These are phyloP conservation scores for Larimichthys crocea DNA, from an alignment of 2,113 vertebrate genomes.

Conservation along the genomic window DNA sequence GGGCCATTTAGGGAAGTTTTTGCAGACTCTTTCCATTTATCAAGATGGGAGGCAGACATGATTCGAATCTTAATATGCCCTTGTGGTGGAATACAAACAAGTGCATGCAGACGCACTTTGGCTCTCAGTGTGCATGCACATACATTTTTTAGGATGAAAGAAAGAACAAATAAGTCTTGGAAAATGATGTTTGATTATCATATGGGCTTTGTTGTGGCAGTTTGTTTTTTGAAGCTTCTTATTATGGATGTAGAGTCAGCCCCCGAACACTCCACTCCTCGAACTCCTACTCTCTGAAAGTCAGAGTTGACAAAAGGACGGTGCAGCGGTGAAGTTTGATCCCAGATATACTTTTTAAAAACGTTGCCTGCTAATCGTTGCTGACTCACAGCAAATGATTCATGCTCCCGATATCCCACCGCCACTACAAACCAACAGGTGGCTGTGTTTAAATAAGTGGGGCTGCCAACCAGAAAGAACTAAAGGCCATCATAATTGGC, in stretches of 20 bases:
- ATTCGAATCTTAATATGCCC: constrained; percentile 76
- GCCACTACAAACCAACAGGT: background rate
- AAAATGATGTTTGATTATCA: constrained; percentile 10
- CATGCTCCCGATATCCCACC: background rate
- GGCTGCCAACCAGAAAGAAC: background rate
- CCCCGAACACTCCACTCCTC: constrained; percentile 9
- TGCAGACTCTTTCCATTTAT: constrained; percentile 78
- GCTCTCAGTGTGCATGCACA: background rate
- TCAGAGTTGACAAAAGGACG: constrained; percentile 10
- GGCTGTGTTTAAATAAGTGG: background rate
- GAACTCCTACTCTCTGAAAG: constrained; percentile 28
- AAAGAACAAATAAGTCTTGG: background rate
- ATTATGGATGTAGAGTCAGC: constrained; percentile 12
- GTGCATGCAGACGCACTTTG: constrained; percentile 69
- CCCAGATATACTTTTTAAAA: constrained; percentile 9
- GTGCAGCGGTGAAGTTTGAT: constrained; percentile 15
- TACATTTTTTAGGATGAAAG: constrained; percentile 14
- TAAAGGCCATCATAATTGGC: background rate
- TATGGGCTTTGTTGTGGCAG: background rate
- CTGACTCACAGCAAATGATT: constrained; percentile 14
- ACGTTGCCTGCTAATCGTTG: constrained; percentile 1
- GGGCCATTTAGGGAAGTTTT: constrained; percentile 80
- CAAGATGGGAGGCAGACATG: constrained; percentile 72
- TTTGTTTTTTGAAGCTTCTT: constrained; percentile 12
- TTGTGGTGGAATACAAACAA: constrained; percentile 62